Conservation (phyloP, 2,888 invertebrate species). For the Gymnoscelis rufifasciata region DNA sequence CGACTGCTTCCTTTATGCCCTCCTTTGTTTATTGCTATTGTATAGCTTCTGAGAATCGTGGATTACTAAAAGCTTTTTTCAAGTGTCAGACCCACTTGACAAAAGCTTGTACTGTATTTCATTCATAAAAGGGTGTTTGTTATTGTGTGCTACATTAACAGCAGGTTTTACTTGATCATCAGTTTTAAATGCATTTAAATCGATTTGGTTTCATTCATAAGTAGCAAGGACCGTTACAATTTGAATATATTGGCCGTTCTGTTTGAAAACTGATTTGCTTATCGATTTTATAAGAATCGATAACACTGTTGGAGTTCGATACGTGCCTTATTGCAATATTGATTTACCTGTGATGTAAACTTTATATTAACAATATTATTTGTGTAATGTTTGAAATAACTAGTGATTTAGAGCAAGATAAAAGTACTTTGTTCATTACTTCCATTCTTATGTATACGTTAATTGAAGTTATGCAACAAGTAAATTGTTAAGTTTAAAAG, state of each 20-base stretch:
- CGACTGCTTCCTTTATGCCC: neutral
- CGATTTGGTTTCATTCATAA: slow-evolving; percentile 20
- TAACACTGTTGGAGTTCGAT: slow-evolving; percentile 3
- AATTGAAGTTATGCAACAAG: slow-evolving; percentile 5
- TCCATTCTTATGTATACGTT: neutral
- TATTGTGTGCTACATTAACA: slow-evolving; percentile 12
- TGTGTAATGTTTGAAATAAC: neutral
- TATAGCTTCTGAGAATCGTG: slow-evolving; percentile 1
- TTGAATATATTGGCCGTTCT: slow-evolving; percentile 25
- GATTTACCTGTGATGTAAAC: neutral
- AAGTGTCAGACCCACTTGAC: neutral
- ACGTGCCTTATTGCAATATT: neutral
- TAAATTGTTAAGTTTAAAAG: slow-evolving; percentile 17
- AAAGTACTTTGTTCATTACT: neutral
- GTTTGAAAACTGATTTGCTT: slow-evolving; percentile 25
- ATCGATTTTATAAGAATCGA: slow-evolving; percentile 21
- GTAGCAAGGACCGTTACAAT: slow-evolving; percentile 29
- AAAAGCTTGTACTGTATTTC: slow-evolving; percentile 2
- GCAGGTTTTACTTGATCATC: slow-evolving; percentile 4
- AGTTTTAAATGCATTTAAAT: slow-evolving; percentile 19
- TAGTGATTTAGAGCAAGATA: too few species aligned
- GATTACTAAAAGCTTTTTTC: slow-evolving; percentile 11
- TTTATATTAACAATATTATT: neutral
- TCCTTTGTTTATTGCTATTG: slow-evolving; percentile 4
- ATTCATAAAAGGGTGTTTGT: slow-evolving; percentile 10